Evolutionary conservation across 2,888 invertebrate genomes (phyloP), one percentile per base, ranked within the genome.

Genomic region (Eubasilissa splendida): DNA sequence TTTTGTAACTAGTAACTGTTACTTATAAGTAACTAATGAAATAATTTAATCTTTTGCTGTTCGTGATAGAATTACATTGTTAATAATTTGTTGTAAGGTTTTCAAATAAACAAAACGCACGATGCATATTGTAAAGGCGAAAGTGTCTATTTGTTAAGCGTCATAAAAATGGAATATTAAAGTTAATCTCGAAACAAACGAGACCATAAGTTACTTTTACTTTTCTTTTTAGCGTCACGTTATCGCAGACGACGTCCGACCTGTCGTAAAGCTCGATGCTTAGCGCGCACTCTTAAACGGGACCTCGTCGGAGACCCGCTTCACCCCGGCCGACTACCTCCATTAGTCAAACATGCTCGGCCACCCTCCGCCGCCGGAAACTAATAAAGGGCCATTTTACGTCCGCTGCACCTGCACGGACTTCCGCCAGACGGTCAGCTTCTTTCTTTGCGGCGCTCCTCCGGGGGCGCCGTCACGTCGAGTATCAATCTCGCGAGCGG

Each of bases 251-350:
- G 14, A 2, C 70, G 70, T 53, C 14, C 50, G 31, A n/a, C 52
- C 70, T 70, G 70, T 70, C 50, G 52, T n/a, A 70, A 52, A 50
- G 22, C 22, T 53, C 68, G n/a, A n/a, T 53, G 70, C 70, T 53
- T 53, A 11, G 70, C 53, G 53, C 14, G 52, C 68, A 22, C 14
- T 68, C 52, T 68, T 68, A 68, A 68, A 68, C 52, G 50, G 52
- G 14, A 52, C 22, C 52, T 22, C 52, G 53, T 68, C 68, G 14
- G 7, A 42, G 52, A 33, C 50, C 50, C 53, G 8, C 68, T 14
- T 50, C 22, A 22, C 22, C 14, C 50, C 68, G 42, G 14, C 14
- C 14, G 14, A 7, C 68, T 68, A 14, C 22, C 52, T 33, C 68
- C 53, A 53, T 68, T 53, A 68, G 68, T 53, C 68, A 68, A 53